Conservation (phyloP, 2,113 vertebrate species). For the Erythrolamprus reginae region DNA sequence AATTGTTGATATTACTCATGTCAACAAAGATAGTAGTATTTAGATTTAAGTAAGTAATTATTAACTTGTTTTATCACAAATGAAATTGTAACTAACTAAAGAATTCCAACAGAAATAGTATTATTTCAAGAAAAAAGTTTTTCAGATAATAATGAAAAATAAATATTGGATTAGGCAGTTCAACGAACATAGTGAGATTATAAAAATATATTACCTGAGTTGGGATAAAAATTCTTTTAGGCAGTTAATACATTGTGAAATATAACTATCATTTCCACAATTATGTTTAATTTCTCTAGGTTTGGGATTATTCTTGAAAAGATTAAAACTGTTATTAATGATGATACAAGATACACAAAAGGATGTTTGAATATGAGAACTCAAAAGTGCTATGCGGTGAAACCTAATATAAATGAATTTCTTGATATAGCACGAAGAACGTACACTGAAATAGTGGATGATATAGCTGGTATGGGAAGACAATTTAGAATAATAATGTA, state of each 20-base stretch:
- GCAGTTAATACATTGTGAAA: neutral
- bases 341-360: slow-evolving; percentile 84
- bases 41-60: neutral
- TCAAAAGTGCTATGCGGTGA: slow-evolving; percentile 96
- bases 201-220: neutral
- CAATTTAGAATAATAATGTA: neutral
- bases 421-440: slow-evolving; percentile 90
- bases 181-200: neutral
- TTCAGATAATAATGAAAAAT: slow-evolving; percentile 8
- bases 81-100: neutral
- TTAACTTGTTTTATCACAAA: neutral
- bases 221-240: slow-evolving; percentile 1
- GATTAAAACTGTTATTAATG: slow-evolving; percentile 90
- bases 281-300: slow-evolving; percentile 60
- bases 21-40: neutral
- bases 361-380: slow-evolving; percentile 92
- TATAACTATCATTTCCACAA: neutral
- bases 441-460: slow-evolving; percentile 95
- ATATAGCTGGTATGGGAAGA: slow-evolving; percentile 84
- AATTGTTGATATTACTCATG: neutral
- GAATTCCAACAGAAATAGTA: neutral
- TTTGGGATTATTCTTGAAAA: slow-evolving; percentile 87
- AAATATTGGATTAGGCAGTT: neutral
- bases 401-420: slow-evolving; percentile 88
- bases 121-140: neutral